Base-by-base conservation (phyloP, 2,797 vertebrate genomes). In the Acipenser oxyrinchus region DNA sequence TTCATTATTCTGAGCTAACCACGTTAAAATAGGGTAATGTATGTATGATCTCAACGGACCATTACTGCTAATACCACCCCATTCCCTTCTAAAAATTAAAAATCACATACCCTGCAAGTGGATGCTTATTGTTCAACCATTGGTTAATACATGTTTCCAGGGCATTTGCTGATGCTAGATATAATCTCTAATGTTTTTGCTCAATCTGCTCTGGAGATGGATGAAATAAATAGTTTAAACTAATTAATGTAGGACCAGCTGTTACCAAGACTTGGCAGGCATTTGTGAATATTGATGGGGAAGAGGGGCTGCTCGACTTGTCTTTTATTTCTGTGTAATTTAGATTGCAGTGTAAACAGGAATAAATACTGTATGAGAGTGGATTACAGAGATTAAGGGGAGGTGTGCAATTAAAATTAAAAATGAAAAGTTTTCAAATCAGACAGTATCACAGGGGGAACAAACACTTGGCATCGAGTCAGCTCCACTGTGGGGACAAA, bases 201-300 rank as follows among this genome's bases (percentile, higher is more conserved):
- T 96, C 96, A 99, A 97, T 99, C 96, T 99, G 96, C 95, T 99
- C 93, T 90, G 93, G 96, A 96, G 95, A 97, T 97, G 95, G 95
- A 94, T 96, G 96, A 97, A 98, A 98, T 98, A 98, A 99, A 99
- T 98, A 98, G 95, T 99, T 97, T 98, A 99, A 98, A 98, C 96
- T 99, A 99, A 99, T 99, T 99, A 98, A 98, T 98, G 95, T 96
- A 95, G 94, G 94, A 97, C 96, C 97, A 99, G 97, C 96, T 99
- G 96, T 99, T 99, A 95, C 94, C 93, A 93, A 91, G 93, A 92
- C 94, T 98, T 96, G 95, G 95, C 95, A 97, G 91, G 93, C 93
- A 89, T 93, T 90, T 94, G 93, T 94, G 93, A 92, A 95, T 96
- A 96, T 98, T 97, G 96, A 99, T 97, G 94, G 92, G 88, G 90